A percentile compares a stretch with the other conserved stretches of the same genome.
Conservation (phyloP, 1,140 invertebrate species). For the Zaprionus tsacasi region DNA sequence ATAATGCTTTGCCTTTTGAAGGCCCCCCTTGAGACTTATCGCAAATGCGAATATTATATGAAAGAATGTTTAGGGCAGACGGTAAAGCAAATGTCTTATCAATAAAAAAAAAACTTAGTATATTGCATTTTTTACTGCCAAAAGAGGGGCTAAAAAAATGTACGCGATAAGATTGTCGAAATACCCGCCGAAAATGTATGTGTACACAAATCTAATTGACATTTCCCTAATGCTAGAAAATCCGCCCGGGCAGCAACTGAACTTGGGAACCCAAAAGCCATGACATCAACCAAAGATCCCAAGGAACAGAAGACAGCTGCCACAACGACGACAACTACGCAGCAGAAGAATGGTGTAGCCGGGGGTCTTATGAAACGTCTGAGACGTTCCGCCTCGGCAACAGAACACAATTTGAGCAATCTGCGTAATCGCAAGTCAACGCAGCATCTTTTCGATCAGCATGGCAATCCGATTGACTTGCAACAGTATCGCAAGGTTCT, state of each 20-base stretch:
- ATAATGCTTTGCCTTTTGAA: constrained; percentile 16
- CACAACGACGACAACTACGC: constrained; percentile 17
- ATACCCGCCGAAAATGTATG: constrained; percentile 1
- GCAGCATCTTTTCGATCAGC: constrained; percentile 74
- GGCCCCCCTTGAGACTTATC: neutral
- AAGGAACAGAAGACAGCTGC: constrained; percentile 53
- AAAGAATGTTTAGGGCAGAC: neutral
- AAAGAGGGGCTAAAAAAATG: constrained; percentile 12
- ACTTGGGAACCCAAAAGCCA: constrained; percentile 17
- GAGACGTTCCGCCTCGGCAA: constrained; percentile 72
- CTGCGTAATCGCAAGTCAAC: constrained; percentile 75
- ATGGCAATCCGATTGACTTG: constrained; percentile 78
- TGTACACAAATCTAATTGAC: constrained; percentile 25
- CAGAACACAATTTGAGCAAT: constrained; percentile 72
- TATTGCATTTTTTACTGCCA: constrained; percentile 31
- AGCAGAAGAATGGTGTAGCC: constrained; percentile 56
- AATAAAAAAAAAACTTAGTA: constrained; percentile 3
- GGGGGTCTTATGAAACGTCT: constrained; percentile 72
- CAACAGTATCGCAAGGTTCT: constrained; percentile 76
- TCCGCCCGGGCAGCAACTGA: constrained; percentile 12
- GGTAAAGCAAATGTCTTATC: constrained; percentile 31
- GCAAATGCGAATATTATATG: neutral
- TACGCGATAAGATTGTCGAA: constrained; percentile 26
- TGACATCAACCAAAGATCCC: constrained; percentile 68
- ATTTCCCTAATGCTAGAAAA: constrained; percentile 8